Evolutionary conservation across 2,888 invertebrate genomes (phyloP), one percentile per base, ranked within the genome.

Genomic region (Parnassius smintheus): DNA sequence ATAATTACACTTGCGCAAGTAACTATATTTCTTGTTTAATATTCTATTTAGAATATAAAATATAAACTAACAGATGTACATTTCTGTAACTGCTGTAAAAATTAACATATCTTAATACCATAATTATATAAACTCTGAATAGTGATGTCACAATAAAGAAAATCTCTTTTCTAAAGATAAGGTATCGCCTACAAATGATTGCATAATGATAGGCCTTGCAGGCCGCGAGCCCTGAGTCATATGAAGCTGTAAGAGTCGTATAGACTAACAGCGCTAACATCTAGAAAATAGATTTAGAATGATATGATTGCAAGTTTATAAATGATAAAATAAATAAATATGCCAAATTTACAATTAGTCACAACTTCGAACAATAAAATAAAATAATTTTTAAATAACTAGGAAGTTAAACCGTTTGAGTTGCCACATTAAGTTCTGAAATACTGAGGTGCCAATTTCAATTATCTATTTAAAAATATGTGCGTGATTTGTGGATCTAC

Each of bases 1-100:
- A 85, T 87, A 86, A 85, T 84, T 84, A 86, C 85, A 86, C 72
- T 74, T 72, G 72, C 74, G 70, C 75, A 76, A 63, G 9, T 13
- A 9, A 75, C 72, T 74, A 80, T 78, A 62, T 61, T 61, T 35
- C 44, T 18, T 4, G 12, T 60, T 68, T 65, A 65, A 65, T 64
- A 64, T 62, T 66, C 66, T 55, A 65, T 68, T 60, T 60, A 67
- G 4, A 8, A 9, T 41, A 42, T n/a, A 49, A 50, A 7, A 48
- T 41, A 42, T 49, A 25, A 55, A 63, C 46, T 62, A 62, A 52
- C 13, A 50, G 49, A 60, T 13, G 18, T 22, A 62, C 41, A 54
- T 9, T 57, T 48, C 22, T 58, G 54, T 49, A n/a, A 11, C 54
- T 18, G 58, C 65, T 55, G n/a, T 52, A 62, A 59, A 55, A 66